Evolutionary conservation across 1,140 invertebrate species (phyloP), one percentile per base, ranked within the genome.

Genomic region (Aphaenogaster rudis): DNA sequence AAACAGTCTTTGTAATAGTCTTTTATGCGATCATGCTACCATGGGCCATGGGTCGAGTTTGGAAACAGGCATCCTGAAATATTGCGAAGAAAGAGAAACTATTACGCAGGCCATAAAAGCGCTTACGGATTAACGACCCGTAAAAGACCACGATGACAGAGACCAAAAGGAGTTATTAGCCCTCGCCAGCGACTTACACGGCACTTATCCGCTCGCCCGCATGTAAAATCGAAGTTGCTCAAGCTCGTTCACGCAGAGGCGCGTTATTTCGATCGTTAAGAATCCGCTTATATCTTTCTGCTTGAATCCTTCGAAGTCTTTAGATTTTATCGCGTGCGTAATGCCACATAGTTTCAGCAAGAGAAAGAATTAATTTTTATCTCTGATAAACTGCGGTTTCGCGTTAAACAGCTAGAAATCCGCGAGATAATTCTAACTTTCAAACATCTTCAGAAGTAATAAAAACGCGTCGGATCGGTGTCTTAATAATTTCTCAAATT

Each of bases 191-290:
- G 63, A 17, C 59, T 87, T 52, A 45, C 67, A 15, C 42, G 79
- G 57, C 72, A 87, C 74, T 91, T 91, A 91, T 64, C 71, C 67
- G 90, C 90, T 91, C 79, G 59, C 28, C 17, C 42, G 89, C 81
- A 91, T 90, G 69, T 91, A 79, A 91, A 91, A 91, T 91, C 74
- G 88, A 82, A 82, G 64, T n/a, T 57, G 66, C 15, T 59, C 45
- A 42, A 72, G 52, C 63, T 45, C 33, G 59, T 79, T 52, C 11
- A 78, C 4, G 52, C 42, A 33, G 7, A 17, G 61, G 17, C 36
- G 52, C 69, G 63, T 59, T 33, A 33, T 59, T 28, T 59, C 50
- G 63, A 57, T 74, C 28, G 28, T 82, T 82, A n/a, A 36, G 33
- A 59, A 39, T 13, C 48, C 28, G 28, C 28, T 28, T 28, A 28